A percentile compares a stretch with the other conserved stretches of the same genome.
These are phyloP conservation scores for Clistopyga incitator DNA, from an alignment of 2,888 invertebrate genomes.

Conservation along the genomic window DNA sequence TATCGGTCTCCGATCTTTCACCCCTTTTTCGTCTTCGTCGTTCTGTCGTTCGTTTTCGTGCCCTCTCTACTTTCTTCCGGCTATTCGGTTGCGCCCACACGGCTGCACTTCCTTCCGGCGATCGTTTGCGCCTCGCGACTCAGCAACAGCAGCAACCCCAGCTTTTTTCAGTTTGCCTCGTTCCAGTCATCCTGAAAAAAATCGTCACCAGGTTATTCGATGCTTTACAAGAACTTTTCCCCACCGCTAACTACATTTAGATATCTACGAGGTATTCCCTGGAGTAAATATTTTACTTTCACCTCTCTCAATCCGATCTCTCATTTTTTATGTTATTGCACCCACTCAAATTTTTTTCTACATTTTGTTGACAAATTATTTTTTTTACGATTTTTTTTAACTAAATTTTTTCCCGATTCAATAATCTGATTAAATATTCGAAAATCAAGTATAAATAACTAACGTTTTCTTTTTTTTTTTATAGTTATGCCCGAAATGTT, in stretches of 20 bases:
- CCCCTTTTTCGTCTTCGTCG: constrained; percentile 14
- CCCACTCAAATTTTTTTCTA: no score
- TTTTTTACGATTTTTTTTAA: no score
- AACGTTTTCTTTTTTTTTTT: no score
- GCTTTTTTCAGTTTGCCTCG: constrained; percentile 70
- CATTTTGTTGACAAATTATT: no score
- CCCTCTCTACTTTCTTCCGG: constrained; percentile 62
- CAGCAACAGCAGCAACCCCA: constrained; percentile 36
- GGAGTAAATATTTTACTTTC: not conserved
- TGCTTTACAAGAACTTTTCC: constrained; percentile 33
- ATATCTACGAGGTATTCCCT: constrained; percentile 21
- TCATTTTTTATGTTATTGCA: no score
- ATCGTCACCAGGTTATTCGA: constrained; percentile 53
- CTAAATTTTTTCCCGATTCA: no score
- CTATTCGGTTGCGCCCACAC: constrained; percentile 42
- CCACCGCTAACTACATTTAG: constrained; percentile 17
- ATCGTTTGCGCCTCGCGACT: constrained; percentile 32
- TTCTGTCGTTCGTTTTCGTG: constrained; percentile 9
- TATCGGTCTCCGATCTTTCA: constrained; percentile 34
- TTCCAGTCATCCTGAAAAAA: constrained; percentile 73
- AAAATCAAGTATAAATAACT: no score
- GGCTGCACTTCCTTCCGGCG: constrained; percentile 56
- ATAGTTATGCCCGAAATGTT: no score
- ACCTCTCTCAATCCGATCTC: no score
- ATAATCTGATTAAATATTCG: no score